Evolutionary conservation across 2,888 invertebrate genomes (phyloP), one percentile per base, ranked within the genome.

Genomic region (Thereva nobilitata): DNA sequence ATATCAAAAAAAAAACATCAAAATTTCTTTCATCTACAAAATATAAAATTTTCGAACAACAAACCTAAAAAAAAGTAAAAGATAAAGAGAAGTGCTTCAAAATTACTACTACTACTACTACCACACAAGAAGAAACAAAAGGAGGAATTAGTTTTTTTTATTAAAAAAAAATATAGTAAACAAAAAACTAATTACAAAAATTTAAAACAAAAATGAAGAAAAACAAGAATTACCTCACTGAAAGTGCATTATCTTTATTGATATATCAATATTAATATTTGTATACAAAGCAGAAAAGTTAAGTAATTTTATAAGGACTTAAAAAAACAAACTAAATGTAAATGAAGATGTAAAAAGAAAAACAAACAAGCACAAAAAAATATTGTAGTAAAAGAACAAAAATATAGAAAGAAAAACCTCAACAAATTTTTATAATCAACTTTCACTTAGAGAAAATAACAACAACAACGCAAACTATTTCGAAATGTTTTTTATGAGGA

Each of bases 181-280:
- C 40, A 57, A 54, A 59, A 41, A 42, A 44, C 37, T 42, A 53
- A 57, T 34, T 47, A 57, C 38, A 45, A 63, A 64, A 40, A 40
- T 37, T 38, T 40, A 68, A 66, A 68, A 68, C 53, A 38, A 57
- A 61, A 49, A 67, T 64, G n/a, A 52, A 67, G 69, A 67, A 68
- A 66, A 49, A 69, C 70, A 70, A 67, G 59, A 69, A 72, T 72
- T 73, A 73, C 72, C 73, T 73, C 73, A 73, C 71, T 69, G 70
- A 64, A 73, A 73, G 73, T 73, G 73, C 73, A 73, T 72, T 72
- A 69, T 69, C 67, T 69, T 69, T 70, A 64, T 67, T 45, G 66
- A 64, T 45, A 64, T 41, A 56, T 61, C 67, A 66, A 56, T 12
- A 55, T 68, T 65, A 66, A 66, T 67, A 50, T 64, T n/a, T 53